Percentiles rank a stretch among this genome's conserved stretches.
These are phyloP conservation scores for Cotesia vestalis DNA, from an alignment of 1,140 invertebrate species.

Conservation along the genomic window DNA sequence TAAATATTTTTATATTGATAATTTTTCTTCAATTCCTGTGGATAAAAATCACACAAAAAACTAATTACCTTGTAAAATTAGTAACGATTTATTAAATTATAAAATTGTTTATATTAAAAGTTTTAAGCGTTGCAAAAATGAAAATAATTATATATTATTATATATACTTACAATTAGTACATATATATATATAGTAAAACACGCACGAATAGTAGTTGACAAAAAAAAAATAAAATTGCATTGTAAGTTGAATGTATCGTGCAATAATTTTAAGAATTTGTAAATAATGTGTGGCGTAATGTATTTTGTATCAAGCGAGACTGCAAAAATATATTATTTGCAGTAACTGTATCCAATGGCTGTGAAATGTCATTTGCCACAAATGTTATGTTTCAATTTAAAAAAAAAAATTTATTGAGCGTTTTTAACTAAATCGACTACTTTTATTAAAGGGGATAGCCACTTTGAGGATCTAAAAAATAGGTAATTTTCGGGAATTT, in stretches of 20 bases:
- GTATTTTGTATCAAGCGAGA: conserved; percentile 40
- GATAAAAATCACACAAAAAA: background rate
- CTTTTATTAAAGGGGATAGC: too few species aligned
- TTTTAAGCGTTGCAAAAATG: conserved; percentile 22
- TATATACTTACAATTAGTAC: background rate
- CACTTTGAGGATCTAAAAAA: too few species aligned
- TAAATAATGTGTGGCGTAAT: conserved; percentile 41
- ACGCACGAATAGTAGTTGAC: background rate
- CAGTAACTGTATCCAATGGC: conserved; percentile 42
- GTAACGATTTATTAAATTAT: too few species aligned
- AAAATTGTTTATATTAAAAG: conserved; percentile 31
- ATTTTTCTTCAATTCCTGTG: background rate
- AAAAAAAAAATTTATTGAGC: conserved; percentile 10
- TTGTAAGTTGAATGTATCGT: conserved; percentile 7
- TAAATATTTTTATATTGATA: background rate
- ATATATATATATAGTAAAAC: too few species aligned
- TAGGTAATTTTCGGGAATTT: too few species aligned
- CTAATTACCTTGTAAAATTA: too few species aligned
- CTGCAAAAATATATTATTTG: conserved; percentile 28
- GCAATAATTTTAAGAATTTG: conserved; percentile 26
- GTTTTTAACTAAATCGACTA: too few species aligned
- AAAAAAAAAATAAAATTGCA: background rate
- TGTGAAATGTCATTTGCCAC: conserved; percentile 42
- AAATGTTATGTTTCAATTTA: conserved; percentile 35
- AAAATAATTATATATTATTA: too few species aligned